phyloP scores from a whole-genome alignment of 2,888 invertebrate species.

The Cephalotes varians region DNA sequence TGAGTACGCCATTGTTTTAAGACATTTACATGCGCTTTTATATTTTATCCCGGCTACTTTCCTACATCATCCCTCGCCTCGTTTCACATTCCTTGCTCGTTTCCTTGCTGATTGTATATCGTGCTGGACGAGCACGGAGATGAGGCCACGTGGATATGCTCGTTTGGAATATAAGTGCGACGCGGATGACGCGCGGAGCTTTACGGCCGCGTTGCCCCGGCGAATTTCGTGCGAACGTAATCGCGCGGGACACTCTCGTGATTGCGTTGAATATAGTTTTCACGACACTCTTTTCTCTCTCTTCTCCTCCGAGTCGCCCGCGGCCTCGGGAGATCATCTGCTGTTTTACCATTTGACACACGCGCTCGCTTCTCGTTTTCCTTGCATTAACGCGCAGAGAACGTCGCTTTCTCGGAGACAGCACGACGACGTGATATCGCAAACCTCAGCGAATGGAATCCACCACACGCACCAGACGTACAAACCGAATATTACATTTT shows the following conservation, averaged over 20 bases:
- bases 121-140: neutral
- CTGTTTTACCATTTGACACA: slow-evolving; percentile 44
- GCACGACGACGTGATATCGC: slow-evolving; percentile 25
- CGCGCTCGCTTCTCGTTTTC: slow-evolving; percentile 47
- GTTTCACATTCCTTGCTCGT: slow-evolving; percentile 41
- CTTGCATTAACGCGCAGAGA: slow-evolving; percentile 48
- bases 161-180: slow-evolving; percentile 45
- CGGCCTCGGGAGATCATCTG: slow-evolving; percentile 40
- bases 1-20: neutral
- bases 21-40: neutral
- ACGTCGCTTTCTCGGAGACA: slow-evolving; percentile 21
- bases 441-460: slow-evolving; percentile 41
- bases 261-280: slow-evolving; percentile 44
- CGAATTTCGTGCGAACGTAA: slow-evolving; percentile 47
- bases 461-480: slow-evolving; percentile 15
- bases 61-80: neutral
- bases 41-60: neutral
- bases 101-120: slow-evolving; percentile 38
- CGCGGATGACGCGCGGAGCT: slow-evolving; percentile 52
- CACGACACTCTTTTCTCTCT: neutral
- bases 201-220: slow-evolving; percentile 29
- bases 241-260: slow-evolving; percentile 41
- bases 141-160: slow-evolving; percentile 22
- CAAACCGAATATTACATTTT: slow-evolving; percentile 39
- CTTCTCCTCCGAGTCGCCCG: neutral